A percentile compares a stretch with the other conserved stretches of the same genome.
Evolutionary conservation across 2,888 invertebrate species (phyloP).

Genomic region (Synergus itoensis): DNA sequence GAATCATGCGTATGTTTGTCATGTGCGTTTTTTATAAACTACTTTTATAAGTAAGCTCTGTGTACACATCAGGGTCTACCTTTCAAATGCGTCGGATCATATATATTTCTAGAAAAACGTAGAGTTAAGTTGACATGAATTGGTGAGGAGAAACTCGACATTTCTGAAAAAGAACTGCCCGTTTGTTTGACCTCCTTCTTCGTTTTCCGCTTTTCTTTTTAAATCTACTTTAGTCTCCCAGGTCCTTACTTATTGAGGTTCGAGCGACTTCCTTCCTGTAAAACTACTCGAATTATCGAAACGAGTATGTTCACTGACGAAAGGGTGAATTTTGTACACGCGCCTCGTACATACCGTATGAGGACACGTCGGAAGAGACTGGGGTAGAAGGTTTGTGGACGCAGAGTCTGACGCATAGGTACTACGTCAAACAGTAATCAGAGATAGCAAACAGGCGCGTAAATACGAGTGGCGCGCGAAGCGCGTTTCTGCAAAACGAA

Average conservation of each 20-base stretch:
- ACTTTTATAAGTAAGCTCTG: not conserved
- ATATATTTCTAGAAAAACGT: not conserved
- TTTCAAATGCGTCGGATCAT: not conserved
- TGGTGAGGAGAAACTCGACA: not conserved
- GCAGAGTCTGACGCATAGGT: conserved; percentile 20
- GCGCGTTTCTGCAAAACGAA: not conserved
- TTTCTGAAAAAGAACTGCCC: not conserved
- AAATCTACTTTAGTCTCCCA: not conserved
- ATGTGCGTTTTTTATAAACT: conserved; percentile 20
- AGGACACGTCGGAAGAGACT: conserved; percentile 22
- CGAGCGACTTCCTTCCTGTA: not conserved
- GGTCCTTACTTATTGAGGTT: not conserved
- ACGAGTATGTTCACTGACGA: conserved; percentile 3
- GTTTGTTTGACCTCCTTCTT: conserved; percentile 6
- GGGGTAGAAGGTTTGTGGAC: conserved; percentile 20
- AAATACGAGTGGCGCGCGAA: not conserved
- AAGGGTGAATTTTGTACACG: conserved; percentile 18
- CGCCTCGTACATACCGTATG: conserved; percentile 16
- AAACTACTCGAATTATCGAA: not conserved
- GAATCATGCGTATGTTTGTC: conserved; percentile 32
- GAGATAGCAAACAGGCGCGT: conserved; percentile 20
- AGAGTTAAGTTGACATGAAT: not conserved
- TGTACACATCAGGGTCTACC: not conserved
- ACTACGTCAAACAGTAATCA: conserved; percentile 38
- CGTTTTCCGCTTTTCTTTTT: not conserved